These are phyloP conservation scores for Leptogaster cylindrica DNA, from an alignment of 2,888 invertebrate genomes.

Conservation along the genomic window DNA sequence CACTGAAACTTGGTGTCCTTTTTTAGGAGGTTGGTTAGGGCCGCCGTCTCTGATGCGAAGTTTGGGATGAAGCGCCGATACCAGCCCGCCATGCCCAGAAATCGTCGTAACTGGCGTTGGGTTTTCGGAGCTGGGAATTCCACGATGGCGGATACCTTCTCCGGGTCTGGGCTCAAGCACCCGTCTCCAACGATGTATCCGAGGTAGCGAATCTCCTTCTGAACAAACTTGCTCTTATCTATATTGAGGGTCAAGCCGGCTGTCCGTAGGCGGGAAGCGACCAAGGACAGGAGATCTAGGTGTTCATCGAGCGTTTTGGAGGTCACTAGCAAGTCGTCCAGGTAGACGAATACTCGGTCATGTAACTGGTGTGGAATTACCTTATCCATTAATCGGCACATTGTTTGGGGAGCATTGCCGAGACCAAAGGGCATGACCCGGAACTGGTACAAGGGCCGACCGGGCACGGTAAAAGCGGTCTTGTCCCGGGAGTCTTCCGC, in stretches of 20 bases:
- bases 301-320: too few species aligned
- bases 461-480: too few species aligned
- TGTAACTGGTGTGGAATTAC: too few species aligned
- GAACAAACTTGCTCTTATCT: not conserved
- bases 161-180: not conserved
- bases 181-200: not conserved
- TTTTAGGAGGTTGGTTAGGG: slow-evolving; percentile 28
- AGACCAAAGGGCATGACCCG: too few species aligned
- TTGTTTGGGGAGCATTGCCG: too few species aligned
- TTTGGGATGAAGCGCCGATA: slow-evolving; percentile 46
- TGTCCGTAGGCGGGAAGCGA: too few species aligned
- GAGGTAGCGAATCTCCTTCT: not conserved
- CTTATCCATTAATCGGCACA: too few species aligned
- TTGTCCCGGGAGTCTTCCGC: too few species aligned
- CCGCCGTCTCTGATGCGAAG: slow-evolving; percentile 37
- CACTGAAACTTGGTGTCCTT: slow-evolving; percentile 1
- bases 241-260: slow-evolving; percentile 7
- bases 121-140: slow-evolving; percentile 46
- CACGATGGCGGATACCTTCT: slow-evolving; percentile 32
- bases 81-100: slow-evolving; percentile 48
- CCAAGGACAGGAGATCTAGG: too few species aligned
- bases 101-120: slow-evolving; percentile 44
- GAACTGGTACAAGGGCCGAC: too few species aligned
- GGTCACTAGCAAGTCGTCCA: too few species aligned
- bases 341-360: too few species aligned